Percentiles rank a stretch among this genome's conserved stretches.
phyloP scores from a whole-genome alignment of 30 jellyfish, hydroid and myxozoan genomes.

The Haliclystus octoradiatus region DNA sequence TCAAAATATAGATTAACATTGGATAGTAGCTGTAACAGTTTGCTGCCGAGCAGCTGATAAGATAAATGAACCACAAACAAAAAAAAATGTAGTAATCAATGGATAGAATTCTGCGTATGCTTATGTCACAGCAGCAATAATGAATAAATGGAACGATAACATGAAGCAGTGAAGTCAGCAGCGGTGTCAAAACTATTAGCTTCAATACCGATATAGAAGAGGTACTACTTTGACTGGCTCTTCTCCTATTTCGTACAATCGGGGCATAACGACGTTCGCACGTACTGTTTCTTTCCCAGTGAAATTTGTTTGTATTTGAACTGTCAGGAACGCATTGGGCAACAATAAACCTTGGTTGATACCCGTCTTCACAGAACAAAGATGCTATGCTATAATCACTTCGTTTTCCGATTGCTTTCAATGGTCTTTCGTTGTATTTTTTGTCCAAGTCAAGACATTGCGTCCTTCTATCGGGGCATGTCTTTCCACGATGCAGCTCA shows the following conservation, averaged over 20 bases:
- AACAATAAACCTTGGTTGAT: slow-evolving; percentile 11
- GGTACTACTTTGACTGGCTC: neutral
- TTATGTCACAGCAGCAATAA: no score
- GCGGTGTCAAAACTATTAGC: neutral
- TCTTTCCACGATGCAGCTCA: no score
- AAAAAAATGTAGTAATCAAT: slow-evolving; percentile 8
- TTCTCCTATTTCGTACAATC: neutral
- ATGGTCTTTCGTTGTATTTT: no score
- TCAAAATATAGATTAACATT: no score
- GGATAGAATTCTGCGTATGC: slow-evolving; percentile 2
- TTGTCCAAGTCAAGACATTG: no score
- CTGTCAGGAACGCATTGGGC: slow-evolving; percentile 14
- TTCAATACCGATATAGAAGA: no score
- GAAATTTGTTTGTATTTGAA: neutral
- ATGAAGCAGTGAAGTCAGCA: neutral
- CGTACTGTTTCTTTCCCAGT: neutral
- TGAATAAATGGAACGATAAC: neutral
- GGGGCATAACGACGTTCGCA: neutral
- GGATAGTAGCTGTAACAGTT: slow-evolving; percentile 10
- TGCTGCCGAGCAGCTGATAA: slow-evolving; percentile 3
- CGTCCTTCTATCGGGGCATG: no score
- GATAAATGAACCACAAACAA: slow-evolving; percentile 10
- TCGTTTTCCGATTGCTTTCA: no score
- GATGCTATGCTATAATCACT: slow-evolving; percentile 15
- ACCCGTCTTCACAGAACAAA: slow-evolving; percentile 19